A percentile compares a stretch with the other conserved stretches of the same genome.
Conservation (phyloP, 2,113 vertebrate genomes). For the Pholis gunnellus region DNA sequence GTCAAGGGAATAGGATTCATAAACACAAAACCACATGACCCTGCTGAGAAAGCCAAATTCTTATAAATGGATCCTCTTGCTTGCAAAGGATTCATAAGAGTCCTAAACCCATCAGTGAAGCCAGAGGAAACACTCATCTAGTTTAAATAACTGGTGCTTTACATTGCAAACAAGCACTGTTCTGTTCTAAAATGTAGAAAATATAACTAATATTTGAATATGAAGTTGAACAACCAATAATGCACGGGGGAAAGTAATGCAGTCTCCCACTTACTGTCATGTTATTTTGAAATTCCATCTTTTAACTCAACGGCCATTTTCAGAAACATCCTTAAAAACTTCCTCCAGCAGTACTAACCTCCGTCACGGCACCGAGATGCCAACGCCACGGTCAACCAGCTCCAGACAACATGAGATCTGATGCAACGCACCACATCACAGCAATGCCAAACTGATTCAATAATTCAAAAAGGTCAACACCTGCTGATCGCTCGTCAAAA, state of each 20-base stretch:
- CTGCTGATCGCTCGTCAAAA: background rate
- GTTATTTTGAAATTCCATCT: background rate
- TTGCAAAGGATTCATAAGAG: slow-evolving; percentile 17
- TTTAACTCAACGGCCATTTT: background rate
- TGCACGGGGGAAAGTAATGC: slow-evolving; percentile 1
- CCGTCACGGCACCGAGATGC: background rate
- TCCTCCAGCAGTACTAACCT: background rate
- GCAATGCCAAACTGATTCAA: slow-evolving; percentile 26
- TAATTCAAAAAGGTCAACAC: slow-evolving; percentile 26
- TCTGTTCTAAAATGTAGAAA: background rate
- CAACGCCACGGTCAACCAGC: background rate
- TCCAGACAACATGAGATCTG: background rate
- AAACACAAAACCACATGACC: slow-evolving; percentile 65
- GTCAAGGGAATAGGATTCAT: slow-evolving; percentile 70
- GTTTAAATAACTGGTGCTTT: slow-evolving; percentile 1
- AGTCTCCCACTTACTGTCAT: background rate
- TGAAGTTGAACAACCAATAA: background rate
- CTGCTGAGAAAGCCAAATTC: slow-evolving; percentile 64
- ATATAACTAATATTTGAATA: background rate
- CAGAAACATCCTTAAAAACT: background rate
- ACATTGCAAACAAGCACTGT: background rate
- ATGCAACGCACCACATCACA: background rate
- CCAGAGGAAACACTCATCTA: background rate
- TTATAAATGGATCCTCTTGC: slow-evolving; percentile 62
- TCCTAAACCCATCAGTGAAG: slow-evolving; percentile 16